A percentile compares a stretch with the other conserved stretches of the same genome.
These are phyloP conservation scores for Oryzias dopingdopingensis DNA, from an alignment of 2,797 vertebrate species.

Conservation along the genomic window DNA sequence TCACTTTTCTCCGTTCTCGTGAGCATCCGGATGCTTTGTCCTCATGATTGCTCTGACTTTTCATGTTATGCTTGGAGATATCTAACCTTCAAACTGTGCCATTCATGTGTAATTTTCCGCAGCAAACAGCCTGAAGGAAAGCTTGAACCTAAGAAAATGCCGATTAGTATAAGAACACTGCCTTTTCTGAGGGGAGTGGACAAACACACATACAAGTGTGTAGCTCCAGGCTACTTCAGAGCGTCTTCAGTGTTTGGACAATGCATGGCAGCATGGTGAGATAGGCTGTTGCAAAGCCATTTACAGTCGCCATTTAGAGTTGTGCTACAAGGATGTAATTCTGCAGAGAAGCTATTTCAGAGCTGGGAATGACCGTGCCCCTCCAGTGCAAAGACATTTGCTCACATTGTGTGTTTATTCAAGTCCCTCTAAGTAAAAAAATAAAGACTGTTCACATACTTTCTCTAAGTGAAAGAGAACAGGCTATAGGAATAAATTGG, in stretches of 20 bases:
- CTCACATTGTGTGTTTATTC: conserved; percentile 27
- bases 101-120: conserved; percentile 38
- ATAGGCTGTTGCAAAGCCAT: conserved; percentile 37
- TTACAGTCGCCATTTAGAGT: conserved; percentile 41
- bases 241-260: conserved; percentile 44
- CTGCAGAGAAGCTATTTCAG: conserved; percentile 16
- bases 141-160: conserved; percentile 32
- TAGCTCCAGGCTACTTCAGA: conserved; percentile 36
- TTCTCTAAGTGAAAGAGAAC: conserved; percentile 33
- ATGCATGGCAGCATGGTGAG: conserved; percentile 18
- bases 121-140: conserved; percentile 20
- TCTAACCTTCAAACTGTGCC: conserved; percentile 37
- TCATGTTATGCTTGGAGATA: conserved; percentile 9
- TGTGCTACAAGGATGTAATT: conserved; percentile 37
- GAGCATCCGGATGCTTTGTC: conserved; percentile 11
- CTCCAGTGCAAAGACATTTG: conserved; percentile 26
- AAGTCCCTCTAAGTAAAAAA: conserved; percentile 42
- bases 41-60: conserved; percentile 11
- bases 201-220: conserved; percentile 27
- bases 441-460: conserved; percentile 16
- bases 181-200: conserved; percentile 30
- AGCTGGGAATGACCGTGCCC: conserved; percentile 17
- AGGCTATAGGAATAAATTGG: conserved; percentile 39
- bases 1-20: background rate
- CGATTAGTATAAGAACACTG: conserved; percentile 40